Percentiles rank a stretch among this genome's conserved stretches.
These are phyloP conservation scores for Montipora capricornis DNA, from an alignment of 64 coral and sea anemone genomes.

Conservation along the genomic window DNA sequence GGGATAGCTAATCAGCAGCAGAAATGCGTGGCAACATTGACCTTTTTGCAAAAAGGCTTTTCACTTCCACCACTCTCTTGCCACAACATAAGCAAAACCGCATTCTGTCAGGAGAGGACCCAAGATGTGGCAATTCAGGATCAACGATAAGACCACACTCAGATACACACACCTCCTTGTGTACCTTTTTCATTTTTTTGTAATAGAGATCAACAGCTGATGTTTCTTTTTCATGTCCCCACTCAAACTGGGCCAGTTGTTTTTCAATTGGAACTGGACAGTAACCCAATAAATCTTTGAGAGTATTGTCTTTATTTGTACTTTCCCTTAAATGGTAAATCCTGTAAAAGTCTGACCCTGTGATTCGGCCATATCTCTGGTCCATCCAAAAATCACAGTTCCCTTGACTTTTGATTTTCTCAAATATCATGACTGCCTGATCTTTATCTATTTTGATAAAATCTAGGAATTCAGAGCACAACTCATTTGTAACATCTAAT, in stretches of 20 bases:
- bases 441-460: slow-evolving; percentile 50
- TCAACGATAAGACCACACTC: slow-evolving; percentile 6
- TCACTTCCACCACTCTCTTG: slow-evolving; percentile 13
- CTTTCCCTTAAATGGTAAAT: slow-evolving; percentile 67
- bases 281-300: slow-evolving; percentile 62
- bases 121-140: neutral
- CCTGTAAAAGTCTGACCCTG: slow-evolving; percentile 67
- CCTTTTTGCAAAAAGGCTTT: slow-evolving; percentile 7
- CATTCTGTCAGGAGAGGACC: neutral
- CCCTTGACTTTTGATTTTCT: slow-evolving; percentile 54
- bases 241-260: slow-evolving; percentile 1
- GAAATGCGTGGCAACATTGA: neutral
- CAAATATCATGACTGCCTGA: slow-evolving; percentile 44
- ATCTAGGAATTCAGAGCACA: neutral
- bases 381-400: slow-evolving; percentile 49
- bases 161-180: slow-evolving; percentile 3
- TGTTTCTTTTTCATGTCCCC: slow-evolving; percentile 26
- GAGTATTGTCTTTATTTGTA: slow-evolving; percentile 46
- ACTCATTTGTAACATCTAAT: neutral
- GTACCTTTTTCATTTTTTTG: slow-evolving; percentile 23
- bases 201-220: slow-evolving; percentile 7
- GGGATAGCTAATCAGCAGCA: neutral
- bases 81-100: neutral
- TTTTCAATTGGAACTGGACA: slow-evolving; percentile 57
- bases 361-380: slow-evolving; percentile 53